Conservation (phyloP, 1,140 invertebrate species). For the Diabrotica virgifera region DNA sequence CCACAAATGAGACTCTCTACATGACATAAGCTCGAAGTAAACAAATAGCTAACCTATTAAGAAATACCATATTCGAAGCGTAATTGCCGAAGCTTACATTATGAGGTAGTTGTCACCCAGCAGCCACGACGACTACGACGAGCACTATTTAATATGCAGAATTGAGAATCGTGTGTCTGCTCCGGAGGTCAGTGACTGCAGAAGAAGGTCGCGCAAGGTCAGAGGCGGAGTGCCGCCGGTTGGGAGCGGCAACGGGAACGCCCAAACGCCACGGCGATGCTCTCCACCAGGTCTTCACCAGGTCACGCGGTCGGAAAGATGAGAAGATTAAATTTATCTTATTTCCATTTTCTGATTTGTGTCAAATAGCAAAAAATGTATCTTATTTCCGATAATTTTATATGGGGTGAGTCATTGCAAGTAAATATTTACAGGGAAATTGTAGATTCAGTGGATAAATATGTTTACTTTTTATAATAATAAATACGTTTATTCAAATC, state of each 20-base stretch:
- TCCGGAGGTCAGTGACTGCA: slow-evolving; percentile 25
- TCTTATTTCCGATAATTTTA: no score
- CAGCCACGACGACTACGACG: not conserved
- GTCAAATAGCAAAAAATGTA: no score
- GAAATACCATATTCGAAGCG: not conserved
- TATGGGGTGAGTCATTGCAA: no score
- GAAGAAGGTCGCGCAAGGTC: slow-evolving; percentile 28
- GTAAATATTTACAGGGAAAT: no score
- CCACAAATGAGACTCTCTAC: no score
- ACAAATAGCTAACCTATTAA: no score
- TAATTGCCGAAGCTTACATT: not conserved
- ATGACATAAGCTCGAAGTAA: no score
- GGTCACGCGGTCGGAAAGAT: not conserved
- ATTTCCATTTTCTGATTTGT: no score
- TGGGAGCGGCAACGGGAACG: slow-evolving; percentile 16
- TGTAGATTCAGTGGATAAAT: no score
- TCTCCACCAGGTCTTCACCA: not conserved
- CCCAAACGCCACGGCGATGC: slow-evolving; percentile 14
- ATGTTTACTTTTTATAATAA: no score
- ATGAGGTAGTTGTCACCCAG: not conserved
- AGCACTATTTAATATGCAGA: slow-evolving; percentile 8
- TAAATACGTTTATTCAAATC: no score
- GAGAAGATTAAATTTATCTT: no score
- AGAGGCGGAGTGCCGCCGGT: slow-evolving; percentile 7
- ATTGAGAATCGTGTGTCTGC: not conserved